Conservation (phyloP, 1,140 invertebrate genomes). For the Chironomus striatipennis region DNA sequence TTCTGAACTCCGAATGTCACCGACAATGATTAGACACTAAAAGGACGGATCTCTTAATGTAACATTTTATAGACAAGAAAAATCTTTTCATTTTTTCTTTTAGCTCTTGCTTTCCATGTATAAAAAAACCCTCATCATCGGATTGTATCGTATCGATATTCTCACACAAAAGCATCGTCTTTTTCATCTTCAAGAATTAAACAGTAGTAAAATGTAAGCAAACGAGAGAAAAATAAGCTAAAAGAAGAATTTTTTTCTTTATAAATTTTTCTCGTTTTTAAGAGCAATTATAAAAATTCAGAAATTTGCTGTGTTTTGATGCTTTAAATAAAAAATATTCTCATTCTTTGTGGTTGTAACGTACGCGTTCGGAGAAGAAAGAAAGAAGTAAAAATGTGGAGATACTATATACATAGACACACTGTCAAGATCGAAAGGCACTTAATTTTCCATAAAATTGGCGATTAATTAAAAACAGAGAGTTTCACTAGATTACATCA, state of each 20-base stretch:
- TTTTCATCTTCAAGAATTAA: neutral
- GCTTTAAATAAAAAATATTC: neutral
- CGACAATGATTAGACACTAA: slow-evolving; percentile 5
- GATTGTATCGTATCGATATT: neutral
- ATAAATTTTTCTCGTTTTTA: neutral
- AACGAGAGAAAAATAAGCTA: neutral
- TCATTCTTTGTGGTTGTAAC: too few relatives aligned
- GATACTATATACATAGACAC: neutral
- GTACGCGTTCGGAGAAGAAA: neutral
- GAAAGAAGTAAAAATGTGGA: neutral
- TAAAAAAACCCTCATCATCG: too few relatives aligned
- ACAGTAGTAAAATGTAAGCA: neutral
- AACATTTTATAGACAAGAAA: slow-evolving; percentile 20
- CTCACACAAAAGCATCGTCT: neutral
- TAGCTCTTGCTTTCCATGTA: neutral
- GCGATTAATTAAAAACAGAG: neutral
- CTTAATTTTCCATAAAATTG: slow-evolving; percentile 21
- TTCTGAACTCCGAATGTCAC: slow-evolving; percentile 16
- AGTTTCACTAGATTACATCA: too few relatives aligned
- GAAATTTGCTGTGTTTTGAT: slow-evolving; percentile 13
- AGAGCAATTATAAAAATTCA: slow-evolving; percentile 9
- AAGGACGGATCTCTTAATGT: neutral
- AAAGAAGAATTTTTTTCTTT: neutral
- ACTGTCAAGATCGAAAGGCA: neutral
- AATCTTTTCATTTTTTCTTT: neutral